Percentiles rank a stretch among this genome's conserved stretches.
These are phyloP conservation scores for Sylvicapra grimmia DNA, from an alignment of 2,113 vertebrate genomes.

Conservation along the genomic window DNA sequence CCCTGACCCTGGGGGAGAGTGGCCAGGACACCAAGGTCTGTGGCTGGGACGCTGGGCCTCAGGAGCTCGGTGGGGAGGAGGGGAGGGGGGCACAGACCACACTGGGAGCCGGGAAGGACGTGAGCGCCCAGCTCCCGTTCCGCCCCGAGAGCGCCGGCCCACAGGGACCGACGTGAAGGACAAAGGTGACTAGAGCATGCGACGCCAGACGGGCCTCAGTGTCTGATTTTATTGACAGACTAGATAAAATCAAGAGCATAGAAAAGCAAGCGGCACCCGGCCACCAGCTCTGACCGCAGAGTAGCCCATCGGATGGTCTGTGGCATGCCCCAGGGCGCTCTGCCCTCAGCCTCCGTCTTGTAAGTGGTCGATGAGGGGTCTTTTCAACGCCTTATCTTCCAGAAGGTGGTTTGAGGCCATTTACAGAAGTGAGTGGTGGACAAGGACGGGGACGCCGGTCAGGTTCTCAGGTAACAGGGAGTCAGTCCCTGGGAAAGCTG, in stretches of 20 bases:
- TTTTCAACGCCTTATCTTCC: background rate
- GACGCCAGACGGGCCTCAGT: background rate
- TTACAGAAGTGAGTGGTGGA: background rate
- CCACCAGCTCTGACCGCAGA: background rate
- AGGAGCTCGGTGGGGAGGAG: background rate
- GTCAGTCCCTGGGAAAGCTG: background rate
- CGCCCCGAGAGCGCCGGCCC: fast-evolving
- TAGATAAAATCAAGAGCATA: background rate
- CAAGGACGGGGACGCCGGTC: background rate
- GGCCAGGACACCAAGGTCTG: too few relatives aligned
- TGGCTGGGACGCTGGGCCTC: background rate
- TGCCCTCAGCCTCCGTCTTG: background rate
- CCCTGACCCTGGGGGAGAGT: background rate
- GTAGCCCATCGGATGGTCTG: background rate
- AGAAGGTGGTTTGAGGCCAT: background rate
- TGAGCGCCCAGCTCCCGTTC: background rate
- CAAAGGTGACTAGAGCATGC: background rate
- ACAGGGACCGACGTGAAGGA: too few relatives aligned
- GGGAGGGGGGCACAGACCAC: background rate
- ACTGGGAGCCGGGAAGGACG: fast-evolving
- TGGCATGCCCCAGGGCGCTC: background rate
- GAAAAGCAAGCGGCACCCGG: background rate
- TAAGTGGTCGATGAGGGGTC: background rate
- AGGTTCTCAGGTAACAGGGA: background rate
- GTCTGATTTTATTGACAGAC: background rate